Base-by-base conservation (phyloP, 2,888 invertebrate genomes). In the Helicoverpa assulta region DNA sequence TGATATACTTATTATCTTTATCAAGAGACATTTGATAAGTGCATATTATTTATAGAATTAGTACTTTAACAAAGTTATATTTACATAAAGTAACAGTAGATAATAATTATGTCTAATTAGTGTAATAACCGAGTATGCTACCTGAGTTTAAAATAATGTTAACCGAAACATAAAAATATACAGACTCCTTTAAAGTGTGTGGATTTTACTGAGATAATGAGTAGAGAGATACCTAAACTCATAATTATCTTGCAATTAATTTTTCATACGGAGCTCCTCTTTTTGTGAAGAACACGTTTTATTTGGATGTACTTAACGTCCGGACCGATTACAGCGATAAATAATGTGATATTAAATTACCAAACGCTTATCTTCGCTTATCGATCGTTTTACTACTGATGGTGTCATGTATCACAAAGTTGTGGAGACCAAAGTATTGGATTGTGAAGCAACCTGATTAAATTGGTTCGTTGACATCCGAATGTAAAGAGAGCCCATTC, bases 61-160 rank as follows among this genome's bases (percentile, higher is more conserved):
- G 50, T n/a, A 29, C 26, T 56, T 73, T 21, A 56, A 56, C 59
- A 51, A 50, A 75, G 55, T 55, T 69, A 58, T 29, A 50, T 8
- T 75, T 75, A 75, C 69, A 69, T 75, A 60, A 53, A 73, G 57
- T 73, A 73, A 73, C 72, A 73, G 72, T 73, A 73, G 51, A 70
- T 67, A 63, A 73, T 63, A 73, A 59, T 77, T 61, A 68, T 59
- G 50, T 72, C 58, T 56, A 52, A 57, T 63, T 56, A 68, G 61
- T 69, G 18, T 33, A 62, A 63, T 51, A 74, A 18, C 18, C 19
- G 29, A 56, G 16, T 26, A 3, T 29, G 47, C 62, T 74, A 70
- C 75, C 76, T n/a, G 47, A 6, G 82, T 81, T 75, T 29, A 47
- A 63, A 69, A 47, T 47, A 50, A 26, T 59, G n/a, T 43, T 47